Evolutionary conservation across 2,797 vertebrate species (phyloP), one percentile per base, ranked within the genome.

Genomic region (Onychomys arenicola): DNA sequence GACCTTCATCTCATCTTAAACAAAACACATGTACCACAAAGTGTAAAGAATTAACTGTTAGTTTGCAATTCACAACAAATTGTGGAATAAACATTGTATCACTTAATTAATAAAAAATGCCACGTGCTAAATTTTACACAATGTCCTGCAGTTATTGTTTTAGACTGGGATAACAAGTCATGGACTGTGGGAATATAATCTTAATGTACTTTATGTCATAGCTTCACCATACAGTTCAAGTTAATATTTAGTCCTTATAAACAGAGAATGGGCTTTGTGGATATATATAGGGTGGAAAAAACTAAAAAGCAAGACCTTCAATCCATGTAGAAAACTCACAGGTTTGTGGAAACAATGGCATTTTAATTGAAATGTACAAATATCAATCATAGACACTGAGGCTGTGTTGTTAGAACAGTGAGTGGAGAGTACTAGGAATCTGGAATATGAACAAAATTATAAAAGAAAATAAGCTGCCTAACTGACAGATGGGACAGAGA

Each of bases 291-390:
- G 55, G 25, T 40, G 16, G 0, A 49, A 75, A 80, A 43, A 80
- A 80, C 43, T 67, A 71, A 91, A 25, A 82, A 89, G 17, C 4
- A 37, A 85, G n/a, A 65, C 9, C 43, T 27, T 87, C 32, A 12
- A 27, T 37, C 43, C 13, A 63, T n/a, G 80, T 37, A 16, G 21
- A 7, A 32, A 91, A 89, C 5, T 73, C 65, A 84, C 8, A 67
- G 5, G 34, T 76, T 88, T 37, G 34, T 77, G 13, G 27, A 76
- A 87, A 76, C 29, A 57, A 57, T 89, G 27, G 32, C 37, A 75
- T 92, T 89, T 89, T 19, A 65, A 25, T 63, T 95, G 76, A 81
- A 49, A 75, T 34, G 17, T 3, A 80, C 43, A 91, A 92, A 92
- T 61, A 23, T 16, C 88, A 96, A 78, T 77, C 32, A 73, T 37